phyloP scores from a whole-genome alignment of 2,888 invertebrate genomes.

The Tiphia femorata region DNA sequence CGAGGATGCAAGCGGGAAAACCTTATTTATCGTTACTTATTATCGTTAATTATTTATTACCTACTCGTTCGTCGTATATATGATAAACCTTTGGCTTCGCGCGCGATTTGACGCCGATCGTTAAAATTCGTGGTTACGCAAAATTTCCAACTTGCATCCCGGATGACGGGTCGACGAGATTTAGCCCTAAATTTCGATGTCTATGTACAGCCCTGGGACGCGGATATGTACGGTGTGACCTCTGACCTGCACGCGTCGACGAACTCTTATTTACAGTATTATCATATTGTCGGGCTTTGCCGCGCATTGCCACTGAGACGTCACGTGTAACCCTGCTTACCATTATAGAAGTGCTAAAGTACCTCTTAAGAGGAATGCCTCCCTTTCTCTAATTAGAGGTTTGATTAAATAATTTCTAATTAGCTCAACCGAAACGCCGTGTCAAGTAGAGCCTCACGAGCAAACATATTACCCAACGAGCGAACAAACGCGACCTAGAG shows the following conservation, averaged over 20 bases:
- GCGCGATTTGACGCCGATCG: neutral
- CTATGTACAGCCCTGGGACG: constrained; percentile 48
- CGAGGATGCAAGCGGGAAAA: constrained; percentile 25
- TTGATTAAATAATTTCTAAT: too few relatives aligned
- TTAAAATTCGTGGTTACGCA: neutral
- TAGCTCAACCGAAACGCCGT: too few relatives aligned
- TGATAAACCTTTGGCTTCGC: constrained; percentile 32
- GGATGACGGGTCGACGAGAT: neutral
- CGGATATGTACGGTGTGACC: constrained; percentile 55
- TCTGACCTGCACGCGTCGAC: constrained; percentile 44
- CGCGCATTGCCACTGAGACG: constrained; percentile 31
- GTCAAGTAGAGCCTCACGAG: too few relatives aligned
- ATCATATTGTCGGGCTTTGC: constrained; percentile 44
- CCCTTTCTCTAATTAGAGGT: too few relatives aligned
- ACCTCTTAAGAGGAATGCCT: neutral
- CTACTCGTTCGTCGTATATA: constrained; percentile 8
- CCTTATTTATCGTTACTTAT: neutral
- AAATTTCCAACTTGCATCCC: neutral
- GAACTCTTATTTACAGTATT: constrained; percentile 24
- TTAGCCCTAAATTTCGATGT: constrained; percentile 4
- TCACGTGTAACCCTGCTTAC: constrained; percentile 43
- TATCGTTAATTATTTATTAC: neutral
- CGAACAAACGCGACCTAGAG: too few relatives aligned
- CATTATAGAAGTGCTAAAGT: constrained; percentile 24
- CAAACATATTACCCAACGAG: too few relatives aligned